A percentile compares a stretch with the other conserved stretches of the same genome.
Conservation (phyloP, 2,797 vertebrate species). For the Champsocephalus gunnari region DNA sequence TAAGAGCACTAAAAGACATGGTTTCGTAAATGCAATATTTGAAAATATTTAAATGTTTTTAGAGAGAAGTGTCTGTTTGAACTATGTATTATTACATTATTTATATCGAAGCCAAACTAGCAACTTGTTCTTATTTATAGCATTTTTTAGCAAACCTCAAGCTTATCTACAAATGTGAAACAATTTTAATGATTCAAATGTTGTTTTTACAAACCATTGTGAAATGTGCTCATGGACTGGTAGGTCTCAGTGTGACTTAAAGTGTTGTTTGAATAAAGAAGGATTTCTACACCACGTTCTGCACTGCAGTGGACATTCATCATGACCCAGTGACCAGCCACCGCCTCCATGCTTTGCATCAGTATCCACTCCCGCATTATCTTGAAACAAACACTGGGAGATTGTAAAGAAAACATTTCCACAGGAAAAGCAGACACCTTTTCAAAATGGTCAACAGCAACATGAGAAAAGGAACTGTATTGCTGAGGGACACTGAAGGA, state of each 20-base stretch:
- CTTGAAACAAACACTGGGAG: constrained; percentile 47
- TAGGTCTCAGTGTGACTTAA: constrained; percentile 35
- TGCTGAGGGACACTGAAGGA: constrained; percentile 35
- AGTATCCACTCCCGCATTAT: constrained; percentile 29
- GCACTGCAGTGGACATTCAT: constrained; percentile 37
- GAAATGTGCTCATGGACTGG: constrained; percentile 47
- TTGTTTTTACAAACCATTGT: constrained; percentile 75
- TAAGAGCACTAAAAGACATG: constrained; percentile 56
- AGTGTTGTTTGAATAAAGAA: constrained; percentile 36
- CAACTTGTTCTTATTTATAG: constrained; percentile 72
- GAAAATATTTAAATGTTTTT: constrained; percentile 76
- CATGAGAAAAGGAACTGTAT: constrained; percentile 34
- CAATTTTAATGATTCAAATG: constrained; percentile 56
- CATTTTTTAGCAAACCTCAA: constrained; percentile 67
- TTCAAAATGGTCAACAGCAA: constrained; percentile 33
- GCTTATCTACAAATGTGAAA: constrained; percentile 73
- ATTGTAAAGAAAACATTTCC: constrained; percentile 14
- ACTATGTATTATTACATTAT: constrained; percentile 73
- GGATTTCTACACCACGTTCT: constrained; percentile 34
- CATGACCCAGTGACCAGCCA: constrained; percentile 28
- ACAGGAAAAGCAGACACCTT: constrained; percentile 31
- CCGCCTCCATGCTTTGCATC: constrained; percentile 41
- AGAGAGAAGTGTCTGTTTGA: constrained; percentile 67
- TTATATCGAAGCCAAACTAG: constrained; percentile 78
- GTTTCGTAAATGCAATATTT: constrained; percentile 79